phyloP scores from a whole-genome alignment of 1,140 invertebrate genomes.

The Eupeodes corollae region DNA sequence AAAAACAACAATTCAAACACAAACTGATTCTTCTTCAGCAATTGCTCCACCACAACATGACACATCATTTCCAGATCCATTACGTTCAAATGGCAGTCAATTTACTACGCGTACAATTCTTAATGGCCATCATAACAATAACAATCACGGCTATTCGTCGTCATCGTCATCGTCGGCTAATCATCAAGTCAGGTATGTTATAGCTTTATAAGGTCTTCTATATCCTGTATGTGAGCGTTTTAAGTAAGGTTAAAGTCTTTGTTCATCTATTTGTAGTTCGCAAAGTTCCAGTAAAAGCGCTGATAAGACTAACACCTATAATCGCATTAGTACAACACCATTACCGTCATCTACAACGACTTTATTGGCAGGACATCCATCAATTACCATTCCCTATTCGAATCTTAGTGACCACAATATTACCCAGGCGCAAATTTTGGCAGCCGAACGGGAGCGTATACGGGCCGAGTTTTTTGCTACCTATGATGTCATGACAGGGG shows the following conservation, averaged over 20 bases:
- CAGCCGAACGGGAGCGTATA: slow-evolving; percentile 44
- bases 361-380: background rate
- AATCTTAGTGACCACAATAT: slow-evolving; percentile 11
- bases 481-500: slow-evolving; percentile 83
- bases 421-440: slow-evolving; percentile 20
- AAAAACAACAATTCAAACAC: background rate
- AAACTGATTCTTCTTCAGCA: background rate
- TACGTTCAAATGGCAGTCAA: slow-evolving; percentile 1
- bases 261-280: background rate
- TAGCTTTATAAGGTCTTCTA: no score
- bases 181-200: no score
- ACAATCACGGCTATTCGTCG: background rate
- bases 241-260: no score
- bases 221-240: no score
- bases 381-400: background rate
- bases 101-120: background rate
- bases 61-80: background rate
- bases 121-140: background rate
- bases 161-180: no score
- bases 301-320: background rate
- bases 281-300: background rate
- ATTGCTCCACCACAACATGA: background rate
- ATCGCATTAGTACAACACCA: background rate
- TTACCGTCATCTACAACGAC: background rate
- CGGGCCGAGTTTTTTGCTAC: slow-evolving; percentile 73